A percentile compares a stretch with the other conserved stretches of the same genome.
Evolutionary conservation across 2,888 invertebrate species (phyloP).

Genomic region (Spisula subtruncata): DNA sequence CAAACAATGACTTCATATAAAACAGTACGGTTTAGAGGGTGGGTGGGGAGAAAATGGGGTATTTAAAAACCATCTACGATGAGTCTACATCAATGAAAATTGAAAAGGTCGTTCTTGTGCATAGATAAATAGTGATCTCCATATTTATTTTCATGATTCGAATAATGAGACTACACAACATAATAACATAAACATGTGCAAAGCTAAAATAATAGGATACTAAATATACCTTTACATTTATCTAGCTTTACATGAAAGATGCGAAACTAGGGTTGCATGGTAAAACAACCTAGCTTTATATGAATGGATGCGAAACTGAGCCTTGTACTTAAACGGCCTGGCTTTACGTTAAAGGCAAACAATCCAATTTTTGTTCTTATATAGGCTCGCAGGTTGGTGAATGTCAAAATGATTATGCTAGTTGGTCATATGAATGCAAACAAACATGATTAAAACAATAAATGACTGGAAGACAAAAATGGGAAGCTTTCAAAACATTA

Average conservation of each 20-base stretch:
- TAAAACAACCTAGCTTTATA: background rate
- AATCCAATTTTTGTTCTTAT: background rate
- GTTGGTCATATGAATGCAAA: background rate
- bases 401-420: background rate
- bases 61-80: constrained; percentile 18
- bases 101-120: constrained; percentile 39
- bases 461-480: constrained; percentile 25
- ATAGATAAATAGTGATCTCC: constrained; percentile 58
- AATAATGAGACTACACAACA: constrained; percentile 17
- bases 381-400: background rate
- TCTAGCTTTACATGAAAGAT: background rate
- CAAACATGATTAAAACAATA: background rate
- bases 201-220: background rate
- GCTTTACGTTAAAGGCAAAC: background rate
- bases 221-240: background rate
- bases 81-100: constrained; percentile 12
- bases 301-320: background rate
- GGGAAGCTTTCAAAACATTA: background rate
- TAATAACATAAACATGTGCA: constrained; percentile 1
- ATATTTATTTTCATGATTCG: constrained; percentile 12
- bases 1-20: constrained; percentile 15
- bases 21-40: background rate
- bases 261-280: background rate
- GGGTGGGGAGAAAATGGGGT: background rate
- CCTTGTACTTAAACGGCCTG: background rate